Evolutionary conservation across 2,888 invertebrate genomes (phyloP).

Genomic region (Diadegma fenestrale): DNA sequence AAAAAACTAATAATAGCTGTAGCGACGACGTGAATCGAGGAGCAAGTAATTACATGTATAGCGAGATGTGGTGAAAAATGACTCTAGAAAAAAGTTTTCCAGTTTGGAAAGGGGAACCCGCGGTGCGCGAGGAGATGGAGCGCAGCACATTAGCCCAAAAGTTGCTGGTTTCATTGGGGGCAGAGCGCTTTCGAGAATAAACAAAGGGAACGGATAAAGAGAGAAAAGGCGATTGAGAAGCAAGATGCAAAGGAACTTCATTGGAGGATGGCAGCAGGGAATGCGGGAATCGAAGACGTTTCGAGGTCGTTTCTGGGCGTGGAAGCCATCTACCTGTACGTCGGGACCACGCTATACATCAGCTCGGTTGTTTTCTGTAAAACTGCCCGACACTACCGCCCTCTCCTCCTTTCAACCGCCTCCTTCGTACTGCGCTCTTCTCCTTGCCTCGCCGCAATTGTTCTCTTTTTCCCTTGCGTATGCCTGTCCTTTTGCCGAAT

Average conservation of each 20-base stretch:
- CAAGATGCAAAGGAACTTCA: conserved; percentile 16
- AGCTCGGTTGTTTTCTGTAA: conserved; percentile 67
- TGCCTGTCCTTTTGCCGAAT: conserved; percentile 64
- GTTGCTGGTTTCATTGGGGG: conserved; percentile 57
- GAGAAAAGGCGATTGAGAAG: conserved; percentile 19
- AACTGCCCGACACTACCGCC: conserved; percentile 69
- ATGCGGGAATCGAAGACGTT: conserved; percentile 69
- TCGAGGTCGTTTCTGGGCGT: conserved; percentile 82
- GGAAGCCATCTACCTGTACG: conserved; percentile 79
- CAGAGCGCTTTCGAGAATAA: conserved; percentile 50
- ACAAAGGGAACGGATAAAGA: conserved; percentile 55
- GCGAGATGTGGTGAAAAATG: conserved; percentile 58
- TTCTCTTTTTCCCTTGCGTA: conserved; percentile 33
- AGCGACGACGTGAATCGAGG: conserved; percentile 25
- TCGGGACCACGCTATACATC: conserved; percentile 69
- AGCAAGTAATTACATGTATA: conserved; percentile 55
- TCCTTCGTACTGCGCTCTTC: conserved; percentile 42
- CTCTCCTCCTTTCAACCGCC: conserved; percentile 70
- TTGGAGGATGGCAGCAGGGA: conserved; percentile 41
- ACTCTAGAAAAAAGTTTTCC: conserved; percentile 55
- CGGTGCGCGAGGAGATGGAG: conserved; percentile 14
- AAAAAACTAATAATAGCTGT: conserved; percentile 46
- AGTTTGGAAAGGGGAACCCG: conserved; percentile 14
- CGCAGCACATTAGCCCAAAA: conserved; percentile 58
- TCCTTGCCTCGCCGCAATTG: conserved; percentile 50